Evolutionary conservation across 2,113 vertebrate genomes (phyloP).

Genomic region (Morone chrysops): DNA sequence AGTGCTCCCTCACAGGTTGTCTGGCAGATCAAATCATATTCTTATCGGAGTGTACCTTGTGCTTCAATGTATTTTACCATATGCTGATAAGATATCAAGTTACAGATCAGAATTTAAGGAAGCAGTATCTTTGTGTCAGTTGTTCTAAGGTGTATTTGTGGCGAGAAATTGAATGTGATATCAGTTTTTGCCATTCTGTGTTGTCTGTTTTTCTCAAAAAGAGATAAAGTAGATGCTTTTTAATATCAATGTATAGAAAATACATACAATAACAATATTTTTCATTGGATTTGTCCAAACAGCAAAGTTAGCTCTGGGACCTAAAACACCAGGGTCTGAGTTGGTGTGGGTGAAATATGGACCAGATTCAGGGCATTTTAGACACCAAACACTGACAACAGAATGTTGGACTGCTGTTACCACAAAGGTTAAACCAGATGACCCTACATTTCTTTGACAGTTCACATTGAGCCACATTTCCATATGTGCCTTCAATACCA

Average conservation of each 20-base stretch:
- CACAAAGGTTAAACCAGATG: neutral
- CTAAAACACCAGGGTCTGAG: neutral
- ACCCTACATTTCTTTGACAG: neutral
- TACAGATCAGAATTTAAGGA: conserved; percentile 7
- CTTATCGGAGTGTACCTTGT: conserved; percentile 10
- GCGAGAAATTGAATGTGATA: neutral
- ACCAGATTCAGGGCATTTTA: neutral
- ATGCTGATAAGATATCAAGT: conserved; percentile 27
- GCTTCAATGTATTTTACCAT: neutral
- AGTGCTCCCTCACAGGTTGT: conserved; percentile 8
- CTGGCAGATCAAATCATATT: conserved; percentile 35
- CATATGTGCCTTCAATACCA: too few relatives aligned
- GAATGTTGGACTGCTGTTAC: neutral
- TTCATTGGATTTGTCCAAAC: conserved; percentile 3
- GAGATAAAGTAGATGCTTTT: neutral
- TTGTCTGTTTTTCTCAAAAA: neutral
- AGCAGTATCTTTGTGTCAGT: neutral
- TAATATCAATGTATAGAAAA: neutral
- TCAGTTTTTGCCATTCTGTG: neutral
- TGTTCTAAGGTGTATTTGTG: neutral
- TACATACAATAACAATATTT: neutral
- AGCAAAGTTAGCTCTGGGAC: neutral
- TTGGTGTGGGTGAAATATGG: neutral
- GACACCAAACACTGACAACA: neutral
- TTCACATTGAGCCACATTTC: neutral